A percentile compares a stretch with the other conserved stretches of the same genome.
These are phyloP conservation scores for Tholera decimalis DNA, from an alignment of 2,888 invertebrate species.

Conservation along the genomic window DNA sequence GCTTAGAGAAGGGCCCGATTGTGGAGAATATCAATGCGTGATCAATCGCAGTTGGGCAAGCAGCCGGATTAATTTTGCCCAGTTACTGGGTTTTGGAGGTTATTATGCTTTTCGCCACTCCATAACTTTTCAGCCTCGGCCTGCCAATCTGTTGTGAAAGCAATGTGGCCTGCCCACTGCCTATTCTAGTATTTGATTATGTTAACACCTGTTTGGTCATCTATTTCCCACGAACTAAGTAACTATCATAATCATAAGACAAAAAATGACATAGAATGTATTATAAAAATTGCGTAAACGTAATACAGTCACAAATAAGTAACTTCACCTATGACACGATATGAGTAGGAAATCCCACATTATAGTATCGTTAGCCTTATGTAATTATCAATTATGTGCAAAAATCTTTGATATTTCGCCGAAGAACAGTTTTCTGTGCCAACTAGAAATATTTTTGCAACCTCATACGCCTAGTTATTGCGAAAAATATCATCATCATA, in stretches of 20 bases:
- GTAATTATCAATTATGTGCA: conserved; percentile 38
- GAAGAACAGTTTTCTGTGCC: conserved; percentile 11
- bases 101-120: no score
- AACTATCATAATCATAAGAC: background rate
- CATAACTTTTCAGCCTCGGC: no score
- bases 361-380: conserved; percentile 72
- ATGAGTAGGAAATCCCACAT: conserved; percentile 76
- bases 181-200: background rate
- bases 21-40: background rate
- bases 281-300: conserved; percentile 31
- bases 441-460: conserved; percentile 33
- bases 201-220: background rate
- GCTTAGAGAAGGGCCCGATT: conserved; percentile 2
- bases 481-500: conserved; percentile 31
- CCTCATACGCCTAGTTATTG: conserved; percentile 25
- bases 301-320: conserved; percentile 39
- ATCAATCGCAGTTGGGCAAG: background rate
- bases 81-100: background rate
- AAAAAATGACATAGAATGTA: conserved; percentile 22
- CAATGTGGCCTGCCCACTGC: no score
- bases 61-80: background rate
- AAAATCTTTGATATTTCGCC: conserved; percentile 33
- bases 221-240: conserved; percentile 27
- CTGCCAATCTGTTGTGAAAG: no score
- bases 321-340: conserved; percentile 78